Conservation (phyloP, 2,113 vertebrate genomes). For the Pycnonotus jocosus region DNA sequence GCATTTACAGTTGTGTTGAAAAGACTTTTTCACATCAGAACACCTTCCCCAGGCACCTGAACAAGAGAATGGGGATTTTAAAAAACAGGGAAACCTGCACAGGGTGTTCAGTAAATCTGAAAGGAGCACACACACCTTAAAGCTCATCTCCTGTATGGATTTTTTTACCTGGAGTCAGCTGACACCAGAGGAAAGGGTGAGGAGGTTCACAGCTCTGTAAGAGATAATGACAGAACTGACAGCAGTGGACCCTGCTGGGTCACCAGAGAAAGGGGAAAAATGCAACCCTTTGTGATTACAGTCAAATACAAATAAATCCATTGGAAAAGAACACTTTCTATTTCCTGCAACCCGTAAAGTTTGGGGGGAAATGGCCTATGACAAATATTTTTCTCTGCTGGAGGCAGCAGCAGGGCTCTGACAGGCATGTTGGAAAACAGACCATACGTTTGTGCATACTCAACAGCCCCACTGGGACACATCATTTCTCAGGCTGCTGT, state of each 20-base stretch:
- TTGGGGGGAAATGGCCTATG: neutral
- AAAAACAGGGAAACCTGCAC: neutral
- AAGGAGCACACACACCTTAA: neutral
- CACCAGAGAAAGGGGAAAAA: neutral
- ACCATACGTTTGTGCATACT: conserved; percentile 34
- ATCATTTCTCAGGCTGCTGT: conserved; percentile 13
- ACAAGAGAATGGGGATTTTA: neutral
- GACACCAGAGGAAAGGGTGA: neutral
- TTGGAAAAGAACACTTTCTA: neutral
- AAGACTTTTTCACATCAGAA: neutral
- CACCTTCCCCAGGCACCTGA: neutral
- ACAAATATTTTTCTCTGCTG: conserved; percentile 49
- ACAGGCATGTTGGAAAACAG: conserved; percentile 37
- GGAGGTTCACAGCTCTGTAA: neutral
- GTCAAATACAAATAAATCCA: conserved; percentile 3
- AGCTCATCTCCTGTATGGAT: neutral
- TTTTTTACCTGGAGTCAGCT: neutral
- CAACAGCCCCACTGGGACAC: conserved; percentile 40
- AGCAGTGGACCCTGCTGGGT: neutral
- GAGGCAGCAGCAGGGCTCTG: conserved; percentile 53
- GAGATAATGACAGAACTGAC: neutral
- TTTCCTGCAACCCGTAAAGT: conserved; percentile 10
- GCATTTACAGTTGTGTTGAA: neutral
- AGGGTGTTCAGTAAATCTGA: neutral
- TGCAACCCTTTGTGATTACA: neutral